Base-by-base conservation (phyloP, 2,113 vertebrate genomes). In the Junco hyemalis region DNA sequence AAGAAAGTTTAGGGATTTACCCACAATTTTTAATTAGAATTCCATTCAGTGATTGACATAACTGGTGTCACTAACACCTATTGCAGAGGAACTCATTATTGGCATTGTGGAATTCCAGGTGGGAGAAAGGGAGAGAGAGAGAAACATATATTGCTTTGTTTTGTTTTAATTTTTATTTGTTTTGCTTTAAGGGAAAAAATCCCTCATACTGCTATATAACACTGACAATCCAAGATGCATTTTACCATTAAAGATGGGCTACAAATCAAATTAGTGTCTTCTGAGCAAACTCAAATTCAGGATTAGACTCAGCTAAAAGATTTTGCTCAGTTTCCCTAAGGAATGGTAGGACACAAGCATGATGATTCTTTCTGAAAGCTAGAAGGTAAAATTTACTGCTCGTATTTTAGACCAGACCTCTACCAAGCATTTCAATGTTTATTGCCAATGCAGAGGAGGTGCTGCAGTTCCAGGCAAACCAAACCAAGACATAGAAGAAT, bases 41-140 rank as follows among this genome's bases (percentile, higher is more conserved):
- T 81, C 60, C 5, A 4, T 85, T 90, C 31, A 56, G 9, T 42
- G 40, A 25, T 11, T 68, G 4, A 8, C 6, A 19, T 59, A 70
- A 53, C 18, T 31, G 38, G 9, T 79, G 53, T 16, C 23, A 50
- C 8, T 44, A 29, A 26, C 24, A 64, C 3, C 10, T 73, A 2
- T 26, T 70, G 53, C 15, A 70, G 33, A 40, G 1, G 12, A 51
- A 47, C 7, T 31, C 17, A 13, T 56, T 72, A 56, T 5, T n/a
- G 14, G 8, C 40, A 79, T 50, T 65, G 17, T 38, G 36, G 16
- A 88, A 50, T 11, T 65, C 3, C 2, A 6, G 10, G 1, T 0
- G 8, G 8, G 10, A 29, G 3, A 8, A 6, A 26, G 4, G 2
- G 1, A 3, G 9, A 26, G 8, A 26, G 8, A 54, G 3, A 68